Evolutionary conservation across 2,113 vertebrate genomes (phyloP), one percentile per base, ranked within the genome.

Genomic region (Prietella phreatophila): DNA sequence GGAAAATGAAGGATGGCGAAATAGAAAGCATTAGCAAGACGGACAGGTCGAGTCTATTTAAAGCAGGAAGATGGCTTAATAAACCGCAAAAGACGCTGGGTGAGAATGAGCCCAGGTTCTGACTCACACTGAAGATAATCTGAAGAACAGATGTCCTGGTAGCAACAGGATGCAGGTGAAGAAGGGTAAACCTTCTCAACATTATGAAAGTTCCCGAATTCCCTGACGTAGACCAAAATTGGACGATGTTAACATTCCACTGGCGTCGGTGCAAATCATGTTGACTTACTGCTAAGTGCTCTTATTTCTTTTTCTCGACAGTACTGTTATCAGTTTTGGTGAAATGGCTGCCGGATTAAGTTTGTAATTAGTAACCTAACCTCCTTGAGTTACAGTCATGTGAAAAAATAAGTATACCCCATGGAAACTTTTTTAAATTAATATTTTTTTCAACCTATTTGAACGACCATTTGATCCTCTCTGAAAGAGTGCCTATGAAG

Each of bases 121-220:
- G 56, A 33, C 55, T 60, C 19, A 39, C 15, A 14, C 27, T 80
- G 75, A 55, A 15, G 53, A 80, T 1, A 33, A 73, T 73, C 15
- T 39, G 80, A 60, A 60, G 50, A 82, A 82, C 80, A 82, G 80
- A 82, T 60, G 27, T 25, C 47, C 47, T 53, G 53, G 20, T 39
- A 60, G 53, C 19, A 73, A 85, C 53, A 47, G 25, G 75, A 27
- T 6, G 69, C 67, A 85, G 84, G 69, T 60, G 33, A 19, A 36
- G 83, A 56, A 56, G 73, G 47, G 73, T 13, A 10, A 69, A 33
- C 7, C 10, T 11, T 65, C 36, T 69, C 27, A 47, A 33, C 53
- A 15, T 17, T 56, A 73, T 25, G 9, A 56, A 56, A 39, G 33
- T 36, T 56, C 82, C 17, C 4, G 3, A 19, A 36, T 19, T 19